A percentile compares a stretch with the other conserved stretches of the same genome.
These are phyloP conservation scores for Platygyra sinensis DNA, from an alignment of 64 coral and sea anemone species.

Conservation along the genomic window DNA sequence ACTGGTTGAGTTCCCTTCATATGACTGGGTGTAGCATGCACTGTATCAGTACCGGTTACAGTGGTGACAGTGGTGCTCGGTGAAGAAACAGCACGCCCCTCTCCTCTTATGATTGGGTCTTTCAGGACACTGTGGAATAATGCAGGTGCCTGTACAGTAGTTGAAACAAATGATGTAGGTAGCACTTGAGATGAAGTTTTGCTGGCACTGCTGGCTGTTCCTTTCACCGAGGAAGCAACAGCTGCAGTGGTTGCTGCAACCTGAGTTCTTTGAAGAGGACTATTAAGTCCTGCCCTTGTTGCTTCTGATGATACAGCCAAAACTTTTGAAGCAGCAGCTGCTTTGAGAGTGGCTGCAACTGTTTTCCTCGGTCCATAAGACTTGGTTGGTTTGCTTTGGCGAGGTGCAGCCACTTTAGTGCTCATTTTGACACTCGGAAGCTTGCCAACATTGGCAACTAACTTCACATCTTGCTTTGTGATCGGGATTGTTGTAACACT, in stretches of 20 bases:
- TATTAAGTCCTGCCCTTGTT: neutral
- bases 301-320: neutral
- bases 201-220: neutral
- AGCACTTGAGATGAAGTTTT: neutral
- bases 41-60: neutral
- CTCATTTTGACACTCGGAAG: neutral
- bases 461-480: neutral
- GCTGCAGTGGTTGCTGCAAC: neutral
- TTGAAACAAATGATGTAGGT: neutral
- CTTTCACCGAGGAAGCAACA: neutral
- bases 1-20: neutral
- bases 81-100: slow-evolving; percentile 6
- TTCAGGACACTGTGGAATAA: slow-evolving; percentile 40
- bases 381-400: neutral
- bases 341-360: slow-evolving; percentile 21
- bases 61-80: neutral
- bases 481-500: neutral
- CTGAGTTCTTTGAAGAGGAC: neutral
- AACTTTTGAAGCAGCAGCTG: slow-evolving; percentile 42
- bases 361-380: slow-evolving; percentile 27
- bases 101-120: slow-evolving; percentile 16
- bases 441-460: neutral
- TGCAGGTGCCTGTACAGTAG: slow-evolving; percentile 29
- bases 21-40: neutral
- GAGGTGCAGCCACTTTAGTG: neutral